Conservation (phyloP, 2,113 vertebrate species). For the Struthio camelus region DNA sequence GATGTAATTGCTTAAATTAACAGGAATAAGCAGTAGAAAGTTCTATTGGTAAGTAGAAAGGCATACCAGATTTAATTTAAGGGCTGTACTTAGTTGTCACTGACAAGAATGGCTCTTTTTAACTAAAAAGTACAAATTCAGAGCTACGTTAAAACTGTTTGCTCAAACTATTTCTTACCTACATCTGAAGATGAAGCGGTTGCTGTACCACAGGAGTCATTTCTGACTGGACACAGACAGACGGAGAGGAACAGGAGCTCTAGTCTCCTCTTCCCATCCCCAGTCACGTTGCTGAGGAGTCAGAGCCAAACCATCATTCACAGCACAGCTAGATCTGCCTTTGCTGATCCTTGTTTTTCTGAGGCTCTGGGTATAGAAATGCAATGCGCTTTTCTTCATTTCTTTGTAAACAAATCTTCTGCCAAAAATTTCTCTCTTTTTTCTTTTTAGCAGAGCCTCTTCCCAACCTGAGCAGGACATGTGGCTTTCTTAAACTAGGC, state of each 20-base stretch:
- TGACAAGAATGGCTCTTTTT: neutral
- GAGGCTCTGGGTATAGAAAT: neutral
- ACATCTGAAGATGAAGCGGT: neutral
- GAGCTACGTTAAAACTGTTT: neutral
- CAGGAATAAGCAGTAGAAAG: neutral
- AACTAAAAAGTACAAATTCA: neutral
- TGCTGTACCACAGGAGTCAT: neutral
- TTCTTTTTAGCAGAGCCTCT: neutral
- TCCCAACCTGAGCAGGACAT: neutral
- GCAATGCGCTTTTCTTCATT: neutral
- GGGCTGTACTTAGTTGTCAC: neutral
- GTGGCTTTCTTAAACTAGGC: neutral
- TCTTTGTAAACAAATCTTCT: neutral
- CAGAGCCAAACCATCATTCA: neutral
- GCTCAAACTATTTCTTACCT: neutral
- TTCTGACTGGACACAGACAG: neutral
- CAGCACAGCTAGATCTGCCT: neutral
- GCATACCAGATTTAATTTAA: neutral
- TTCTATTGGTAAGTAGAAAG: neutral
- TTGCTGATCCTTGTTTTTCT: neutral
- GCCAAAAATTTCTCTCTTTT: neutral
- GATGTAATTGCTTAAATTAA: constrained; percentile 35
- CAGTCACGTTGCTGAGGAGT: neutral
- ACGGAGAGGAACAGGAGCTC: neutral
- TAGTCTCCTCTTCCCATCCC: neutral